Evolutionary conservation across 2,113 vertebrate species (phyloP).

Genomic region (Galemys pyrenaicus): DNA sequence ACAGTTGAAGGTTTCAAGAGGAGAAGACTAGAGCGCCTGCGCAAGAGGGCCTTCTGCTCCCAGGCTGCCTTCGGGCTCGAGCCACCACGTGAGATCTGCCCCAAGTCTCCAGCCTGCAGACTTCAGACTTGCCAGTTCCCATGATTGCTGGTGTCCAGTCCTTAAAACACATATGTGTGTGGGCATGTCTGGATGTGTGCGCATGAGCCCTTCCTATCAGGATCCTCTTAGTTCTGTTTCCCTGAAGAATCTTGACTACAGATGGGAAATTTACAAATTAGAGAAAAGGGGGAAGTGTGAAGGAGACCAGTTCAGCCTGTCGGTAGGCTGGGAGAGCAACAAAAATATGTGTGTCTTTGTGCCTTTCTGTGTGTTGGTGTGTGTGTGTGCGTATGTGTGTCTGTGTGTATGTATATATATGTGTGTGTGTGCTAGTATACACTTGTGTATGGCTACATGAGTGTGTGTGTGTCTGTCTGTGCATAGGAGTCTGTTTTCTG

Average conservation of each 20-base stretch:
- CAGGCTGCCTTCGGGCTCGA: not conserved
- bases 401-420: not conserved
- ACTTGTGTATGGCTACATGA: not conserved
- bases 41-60: not conserved
- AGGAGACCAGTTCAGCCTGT: not conserved
- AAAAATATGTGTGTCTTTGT: not conserved
- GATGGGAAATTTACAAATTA: not conserved
- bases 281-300: not conserved
- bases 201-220: not conserved
- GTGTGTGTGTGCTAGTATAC: not conserved
- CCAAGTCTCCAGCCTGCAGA: not conserved
- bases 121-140: not conserved
- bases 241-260: not conserved
- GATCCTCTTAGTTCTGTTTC: not conserved
- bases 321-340: not conserved
- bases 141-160: not conserved
- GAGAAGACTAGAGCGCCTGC: not conserved
- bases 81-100: not conserved
- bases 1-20: not conserved
- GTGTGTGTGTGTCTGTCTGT: not conserved
- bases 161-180: not conserved
- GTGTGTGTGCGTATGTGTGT: not conserved
- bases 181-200: not conserved
- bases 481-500: not conserved
- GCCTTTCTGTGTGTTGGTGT: not conserved